Conservation (phyloP, 2,797 vertebrate species). For the Anas capensis region DNA sequence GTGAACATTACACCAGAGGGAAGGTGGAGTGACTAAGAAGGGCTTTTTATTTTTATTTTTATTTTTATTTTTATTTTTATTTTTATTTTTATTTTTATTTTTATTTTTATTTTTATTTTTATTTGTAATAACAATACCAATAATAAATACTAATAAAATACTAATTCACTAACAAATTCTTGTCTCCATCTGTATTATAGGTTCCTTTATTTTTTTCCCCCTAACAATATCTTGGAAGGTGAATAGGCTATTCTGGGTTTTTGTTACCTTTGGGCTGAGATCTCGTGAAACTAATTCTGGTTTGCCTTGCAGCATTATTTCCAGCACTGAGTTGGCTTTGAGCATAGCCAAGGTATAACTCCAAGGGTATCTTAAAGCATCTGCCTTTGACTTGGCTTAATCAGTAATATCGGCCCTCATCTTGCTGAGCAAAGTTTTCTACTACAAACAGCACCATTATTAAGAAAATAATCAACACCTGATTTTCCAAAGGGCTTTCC, state of each 20-base stretch:
- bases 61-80: too few species aligned
- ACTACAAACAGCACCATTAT: not conserved
- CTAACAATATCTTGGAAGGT: fast-evolving
- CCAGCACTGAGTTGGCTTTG: not conserved
- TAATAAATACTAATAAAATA: too few species aligned
- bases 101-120: too few species aligned
- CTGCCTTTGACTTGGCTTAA: not conserved
- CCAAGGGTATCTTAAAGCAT: not conserved
- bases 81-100: not conserved
- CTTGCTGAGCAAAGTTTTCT: constrained; percentile 1
- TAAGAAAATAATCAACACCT: not conserved
- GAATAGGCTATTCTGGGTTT: not conserved
- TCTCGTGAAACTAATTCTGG: not conserved
- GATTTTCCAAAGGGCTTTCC: not conserved
- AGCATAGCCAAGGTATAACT: not conserved
- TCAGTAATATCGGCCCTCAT: not conserved
- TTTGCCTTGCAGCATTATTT: not conserved
- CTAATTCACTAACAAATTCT: not conserved
- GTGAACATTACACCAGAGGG: not conserved
- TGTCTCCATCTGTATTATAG: not conserved
- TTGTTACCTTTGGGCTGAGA: not conserved
- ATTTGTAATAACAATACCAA: not conserved
- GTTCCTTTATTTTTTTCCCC: too few species aligned
- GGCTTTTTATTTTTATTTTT: too few species aligned
- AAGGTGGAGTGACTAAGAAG: not conserved